These are phyloP conservation scores for Macrochelys suwanniensis DNA, from an alignment of 2,797 vertebrate species.

Conservation along the genomic window DNA sequence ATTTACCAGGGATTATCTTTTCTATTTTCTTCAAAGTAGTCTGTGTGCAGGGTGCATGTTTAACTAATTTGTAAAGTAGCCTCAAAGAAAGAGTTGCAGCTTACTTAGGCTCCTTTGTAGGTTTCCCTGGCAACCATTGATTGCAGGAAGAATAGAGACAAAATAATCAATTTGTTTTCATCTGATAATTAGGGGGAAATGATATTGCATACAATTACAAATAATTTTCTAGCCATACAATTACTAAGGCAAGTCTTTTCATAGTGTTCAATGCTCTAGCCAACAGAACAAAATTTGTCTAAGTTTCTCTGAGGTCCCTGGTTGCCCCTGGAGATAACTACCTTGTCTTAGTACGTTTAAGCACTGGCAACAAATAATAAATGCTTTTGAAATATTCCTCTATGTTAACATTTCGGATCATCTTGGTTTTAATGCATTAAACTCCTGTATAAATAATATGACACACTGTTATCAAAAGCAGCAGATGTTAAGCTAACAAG, in stretches of 20 bases:
- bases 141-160: conserved; percentile 36
- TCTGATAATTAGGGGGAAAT: conserved; percentile 63
- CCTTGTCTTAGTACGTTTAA: conserved; percentile 47
- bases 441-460: conserved; percentile 65
- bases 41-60: conserved; percentile 43
- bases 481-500: conserved; percentile 66
- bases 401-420: conserved; percentile 71
- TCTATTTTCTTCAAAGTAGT: conserved; percentile 48
- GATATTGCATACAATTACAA: conserved; percentile 51
- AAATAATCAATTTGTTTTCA: conserved; percentile 69
- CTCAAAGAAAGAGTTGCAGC: conserved; percentile 46
- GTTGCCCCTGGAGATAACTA: conserved; percentile 65
- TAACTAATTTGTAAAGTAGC: conserved; percentile 53
- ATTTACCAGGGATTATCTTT: conserved; percentile 51
- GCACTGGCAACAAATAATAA: conserved; percentile 50
- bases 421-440: conserved; percentile 69
- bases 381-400: conserved; percentile 52
- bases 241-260: conserved; percentile 15
- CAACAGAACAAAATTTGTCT: conserved; percentile 21
- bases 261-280: conserved; percentile 12
- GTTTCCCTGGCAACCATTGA: conserved; percentile 66
- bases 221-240: conserved; percentile 2
- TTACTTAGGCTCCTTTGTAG: conserved; percentile 34
- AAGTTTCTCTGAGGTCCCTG: conserved; percentile 37
- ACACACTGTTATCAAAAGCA: conserved; percentile 67